Conservation (phyloP, 2,113 vertebrate genomes). For the Rhinopomastus cyanomelas region DNA sequence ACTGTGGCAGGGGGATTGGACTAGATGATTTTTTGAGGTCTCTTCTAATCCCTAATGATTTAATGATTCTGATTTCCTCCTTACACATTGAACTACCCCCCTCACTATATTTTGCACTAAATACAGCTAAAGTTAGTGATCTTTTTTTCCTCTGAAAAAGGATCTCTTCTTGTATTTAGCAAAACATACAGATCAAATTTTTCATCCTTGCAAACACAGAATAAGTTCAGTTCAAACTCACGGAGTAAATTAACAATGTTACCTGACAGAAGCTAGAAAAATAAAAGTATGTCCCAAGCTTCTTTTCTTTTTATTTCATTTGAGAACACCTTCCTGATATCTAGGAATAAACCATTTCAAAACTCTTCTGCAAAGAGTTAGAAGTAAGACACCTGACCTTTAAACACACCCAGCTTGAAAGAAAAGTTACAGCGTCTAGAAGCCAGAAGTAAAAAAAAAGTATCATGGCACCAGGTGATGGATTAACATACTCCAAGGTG, state of each 20-base stretch:
- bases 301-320: background rate
- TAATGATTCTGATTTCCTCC: background rate
- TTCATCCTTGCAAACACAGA: background rate
- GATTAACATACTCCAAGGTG: constrained; percentile 70
- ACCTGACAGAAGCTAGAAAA: background rate
- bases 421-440: constrained; percentile 59
- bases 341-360: constrained; percentile 36
- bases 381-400: constrained; percentile 55
- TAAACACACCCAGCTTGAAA: constrained; percentile 63
- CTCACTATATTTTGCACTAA: background rate
- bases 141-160: background rate
- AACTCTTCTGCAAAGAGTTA: constrained; percentile 23
- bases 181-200: background rate
- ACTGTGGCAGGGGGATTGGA: too few species aligned
- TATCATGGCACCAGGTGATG: constrained; percentile 71
- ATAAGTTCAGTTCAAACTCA: background rate
- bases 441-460: constrained; percentile 47
- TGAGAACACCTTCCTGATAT: background rate
- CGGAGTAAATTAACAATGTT: background rate
- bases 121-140: background rate
- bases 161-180: background rate
- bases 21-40: too few species aligned
- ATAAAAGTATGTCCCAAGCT: background rate
- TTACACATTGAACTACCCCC: background rate
- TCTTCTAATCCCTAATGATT: too few species aligned